Conservation (phyloP, 2,888 invertebrate genomes). For the Cantharis nigra region DNA sequence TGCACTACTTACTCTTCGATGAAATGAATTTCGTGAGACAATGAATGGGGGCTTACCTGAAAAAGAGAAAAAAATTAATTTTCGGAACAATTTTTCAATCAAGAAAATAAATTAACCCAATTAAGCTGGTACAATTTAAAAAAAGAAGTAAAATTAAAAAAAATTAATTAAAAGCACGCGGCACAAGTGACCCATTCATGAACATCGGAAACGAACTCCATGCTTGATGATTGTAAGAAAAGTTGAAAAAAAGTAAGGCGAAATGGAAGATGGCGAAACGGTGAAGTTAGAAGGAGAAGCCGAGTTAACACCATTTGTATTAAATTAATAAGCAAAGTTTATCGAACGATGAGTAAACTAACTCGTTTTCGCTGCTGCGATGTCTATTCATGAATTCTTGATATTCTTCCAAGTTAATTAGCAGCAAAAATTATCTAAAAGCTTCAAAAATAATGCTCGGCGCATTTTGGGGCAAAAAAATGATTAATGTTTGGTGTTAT, state of each 20-base stretch:
- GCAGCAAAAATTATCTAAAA: neutral
- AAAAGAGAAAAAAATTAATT: neutral
- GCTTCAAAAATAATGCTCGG: neutral
- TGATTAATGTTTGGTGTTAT: neutral
- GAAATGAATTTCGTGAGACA: neutral
- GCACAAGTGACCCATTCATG: conserved; percentile 29
- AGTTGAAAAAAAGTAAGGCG: neutral
- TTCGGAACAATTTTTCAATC: neutral
- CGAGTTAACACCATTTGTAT: conserved; percentile 9
- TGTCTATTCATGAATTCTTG: conserved; percentile 16
- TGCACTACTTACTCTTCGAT: neutral
- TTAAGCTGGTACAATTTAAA: neutral
- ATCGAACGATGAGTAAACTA: conserved; percentile 11
- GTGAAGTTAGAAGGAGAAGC: neutral
- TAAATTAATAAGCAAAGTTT: conserved; percentile 17
- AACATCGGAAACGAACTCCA: conserved; percentile 20
- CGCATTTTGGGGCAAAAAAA: neutral
- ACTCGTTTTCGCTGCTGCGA: conserved; percentile 8
- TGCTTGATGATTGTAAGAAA: conserved; percentile 10
- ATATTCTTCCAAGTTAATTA: neutral
- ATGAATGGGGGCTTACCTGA: neutral
- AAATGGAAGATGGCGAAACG: neutral
- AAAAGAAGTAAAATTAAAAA: conserved; percentile 4
- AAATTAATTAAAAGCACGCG: conserved; percentile 26
- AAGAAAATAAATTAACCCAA: neutral